Conservation (phyloP, 2,797 vertebrate species). For the Gorsachius magnificus region DNA sequence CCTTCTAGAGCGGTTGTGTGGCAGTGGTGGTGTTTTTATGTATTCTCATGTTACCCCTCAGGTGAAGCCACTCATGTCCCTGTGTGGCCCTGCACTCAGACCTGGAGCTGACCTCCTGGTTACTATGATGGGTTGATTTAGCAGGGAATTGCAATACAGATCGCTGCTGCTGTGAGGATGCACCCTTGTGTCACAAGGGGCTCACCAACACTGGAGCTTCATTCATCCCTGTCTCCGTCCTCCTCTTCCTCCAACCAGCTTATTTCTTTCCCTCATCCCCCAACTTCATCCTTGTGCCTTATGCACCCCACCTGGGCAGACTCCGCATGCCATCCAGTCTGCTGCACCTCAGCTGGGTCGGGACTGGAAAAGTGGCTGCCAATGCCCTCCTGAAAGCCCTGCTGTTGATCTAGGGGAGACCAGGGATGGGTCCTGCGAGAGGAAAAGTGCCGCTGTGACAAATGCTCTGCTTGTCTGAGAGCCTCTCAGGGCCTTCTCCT, state of each 20-base stretch:
- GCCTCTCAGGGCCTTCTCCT: neutral
- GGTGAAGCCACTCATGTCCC: neutral
- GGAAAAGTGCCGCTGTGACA: neutral
- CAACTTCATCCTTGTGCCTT: constrained; percentile 17
- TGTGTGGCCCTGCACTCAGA: neutral
- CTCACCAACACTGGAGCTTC: constrained; percentile 41
- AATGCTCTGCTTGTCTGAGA: neutral
- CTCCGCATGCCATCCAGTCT: neutral
- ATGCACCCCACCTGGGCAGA: neutral
- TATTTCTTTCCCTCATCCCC: neutral
- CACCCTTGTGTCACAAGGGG: neutral
- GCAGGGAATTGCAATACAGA: neutral
- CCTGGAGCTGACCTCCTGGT: constrained; percentile 23
- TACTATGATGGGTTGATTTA: constrained; percentile 21
- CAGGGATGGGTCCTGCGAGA: neutral
- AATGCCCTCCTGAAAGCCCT: neutral
- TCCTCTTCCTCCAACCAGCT: neutral
- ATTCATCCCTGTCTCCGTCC: neutral
- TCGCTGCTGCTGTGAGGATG: constrained; percentile 26
- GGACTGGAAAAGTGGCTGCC: neutral
- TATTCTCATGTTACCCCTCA: neutral
- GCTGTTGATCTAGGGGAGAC: neutral
- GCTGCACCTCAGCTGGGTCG: neutral
- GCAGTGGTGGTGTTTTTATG: neutral
- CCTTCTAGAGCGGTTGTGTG: neutral